Base-by-base conservation (phyloP, 2,797 vertebrate species). In the Nasua narica region DNA sequence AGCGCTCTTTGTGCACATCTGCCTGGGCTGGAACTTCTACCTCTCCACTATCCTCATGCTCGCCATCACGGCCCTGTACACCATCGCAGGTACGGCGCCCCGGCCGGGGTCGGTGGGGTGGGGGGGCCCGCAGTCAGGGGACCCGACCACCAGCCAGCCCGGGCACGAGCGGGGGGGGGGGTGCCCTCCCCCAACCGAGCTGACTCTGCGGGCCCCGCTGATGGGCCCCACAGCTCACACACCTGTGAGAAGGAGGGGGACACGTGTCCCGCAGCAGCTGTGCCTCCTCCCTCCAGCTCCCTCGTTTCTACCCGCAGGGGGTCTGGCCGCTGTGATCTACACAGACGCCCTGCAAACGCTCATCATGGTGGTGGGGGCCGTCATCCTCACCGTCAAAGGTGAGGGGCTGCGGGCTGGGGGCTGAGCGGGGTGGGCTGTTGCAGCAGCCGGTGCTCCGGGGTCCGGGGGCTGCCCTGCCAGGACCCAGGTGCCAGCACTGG, bases 21-120 rank as follows among this genome's bases (percentile, higher is more conserved):
- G 99, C 98, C 98, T 99, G 90, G 99, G 99, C 46, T 99, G 99
- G 99, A 99, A 99, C 98, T 99, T 99, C 82, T 99, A 99, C 98
- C 98, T 99, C 79, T 99, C 99, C 96, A 99, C 99, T 0, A 91
- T 99, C 79, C 99, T 99, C 87, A 99, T 99, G 98, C 99, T 99
- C 87, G 96, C 98, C 94, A 98, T 99, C 97, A 99, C 99, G 0
- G 99, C 99, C 3, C 98, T 99, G 87, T 99, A 99, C 98, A 99
- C 99, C 29, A 99, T 99, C 0, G 99, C 99, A 98, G 99, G 99
- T 99, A 97, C 21, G 90, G 40, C 0, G 0, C 83, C 54, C 18
- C 0, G 18, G 35, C 65, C 2, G 4, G 4, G 52, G 67, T 0
- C 12, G 0, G 58, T 40, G 40, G 58, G 25, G 21, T 12, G 27